phyloP scores from a whole-genome alignment of 2,113 vertebrate genomes.

The Perognathus longimembris region DNA sequence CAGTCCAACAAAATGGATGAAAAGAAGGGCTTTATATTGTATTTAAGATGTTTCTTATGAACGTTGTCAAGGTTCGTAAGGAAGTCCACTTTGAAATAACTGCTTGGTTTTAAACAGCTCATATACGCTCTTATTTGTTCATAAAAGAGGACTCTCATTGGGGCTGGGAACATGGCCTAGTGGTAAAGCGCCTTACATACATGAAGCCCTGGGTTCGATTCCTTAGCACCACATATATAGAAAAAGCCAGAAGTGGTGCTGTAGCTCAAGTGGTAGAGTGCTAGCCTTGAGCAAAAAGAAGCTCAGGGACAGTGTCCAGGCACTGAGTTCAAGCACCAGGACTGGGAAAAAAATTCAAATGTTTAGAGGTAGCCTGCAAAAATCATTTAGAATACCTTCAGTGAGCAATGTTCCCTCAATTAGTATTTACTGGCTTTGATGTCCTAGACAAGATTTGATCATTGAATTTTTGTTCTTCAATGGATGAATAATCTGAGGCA shows the following conservation, averaged over 20 bases:
- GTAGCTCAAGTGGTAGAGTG: too few species aligned
- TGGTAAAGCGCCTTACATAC: too few species aligned
- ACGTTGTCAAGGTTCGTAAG: constrained; percentile 17
- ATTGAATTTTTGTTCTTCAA: background rate
- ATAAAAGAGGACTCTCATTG: background rate
- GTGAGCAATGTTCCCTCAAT: background rate
- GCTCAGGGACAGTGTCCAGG: too few species aligned
- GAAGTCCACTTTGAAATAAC: background rate
- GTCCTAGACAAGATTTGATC: background rate
- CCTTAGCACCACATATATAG: too few species aligned
- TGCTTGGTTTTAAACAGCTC: constrained; percentile 12
- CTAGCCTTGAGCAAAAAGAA: too few species aligned
- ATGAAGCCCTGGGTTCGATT: too few species aligned
- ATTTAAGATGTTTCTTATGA: constrained; percentile 21
- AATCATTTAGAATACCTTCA: background rate
- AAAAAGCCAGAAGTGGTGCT: too few species aligned
- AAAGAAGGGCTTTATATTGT: background rate
- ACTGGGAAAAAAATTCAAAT: constrained; percentile 13
- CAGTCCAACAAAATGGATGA: background rate
- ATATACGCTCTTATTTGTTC: background rate
- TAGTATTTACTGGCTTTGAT: background rate
- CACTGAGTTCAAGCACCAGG: too few species aligned
- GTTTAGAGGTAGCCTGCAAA: background rate
- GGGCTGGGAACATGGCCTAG: too few species aligned
- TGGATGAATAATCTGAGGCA: background rate